phyloP scores from a whole-genome alignment of 2,113 vertebrate species.

The Melanerpes aurifrons region DNA sequence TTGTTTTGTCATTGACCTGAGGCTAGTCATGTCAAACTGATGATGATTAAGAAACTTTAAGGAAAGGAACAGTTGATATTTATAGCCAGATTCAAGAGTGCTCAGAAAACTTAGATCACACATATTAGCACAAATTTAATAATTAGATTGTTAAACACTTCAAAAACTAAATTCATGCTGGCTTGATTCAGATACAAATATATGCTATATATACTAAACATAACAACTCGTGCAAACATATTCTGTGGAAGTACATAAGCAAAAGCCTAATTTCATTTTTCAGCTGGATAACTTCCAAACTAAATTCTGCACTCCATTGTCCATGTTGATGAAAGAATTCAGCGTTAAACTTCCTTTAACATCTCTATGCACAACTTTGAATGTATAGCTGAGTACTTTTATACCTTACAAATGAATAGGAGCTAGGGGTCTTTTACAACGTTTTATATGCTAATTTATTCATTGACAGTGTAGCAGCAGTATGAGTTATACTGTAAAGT shows the following conservation, averaged over 20 bases:
- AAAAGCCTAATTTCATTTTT: constrained; percentile 19
- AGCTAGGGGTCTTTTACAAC: constrained; percentile 12
- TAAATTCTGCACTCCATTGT: not conserved
- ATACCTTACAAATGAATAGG: constrained; percentile 35
- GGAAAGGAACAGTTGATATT: not conserved
- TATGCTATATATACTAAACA: not conserved
- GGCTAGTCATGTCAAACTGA: not conserved
- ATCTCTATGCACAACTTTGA: not conserved
- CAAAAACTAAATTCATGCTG: not conserved
- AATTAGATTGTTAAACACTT: not conserved
- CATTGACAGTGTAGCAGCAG: constrained; percentile 5
- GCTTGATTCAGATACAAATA: not conserved
- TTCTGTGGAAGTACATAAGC: not conserved
- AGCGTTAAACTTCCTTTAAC: not conserved
- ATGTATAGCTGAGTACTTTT: not conserved
- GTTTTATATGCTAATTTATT: constrained; percentile 54
- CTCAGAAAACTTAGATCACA: not conserved
- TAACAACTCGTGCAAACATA: not conserved
- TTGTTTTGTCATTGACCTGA: not conserved
- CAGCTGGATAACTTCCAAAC: not conserved
- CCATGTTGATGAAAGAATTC: not conserved
- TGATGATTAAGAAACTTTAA: not conserved
- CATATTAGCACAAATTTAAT: not conserved
- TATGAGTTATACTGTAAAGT: constrained; percentile 1
- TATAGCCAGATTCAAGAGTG: not conserved